phyloP scores from a whole-genome alignment of 2,797 vertebrate species.

The Malacoctenus gilli region DNA sequence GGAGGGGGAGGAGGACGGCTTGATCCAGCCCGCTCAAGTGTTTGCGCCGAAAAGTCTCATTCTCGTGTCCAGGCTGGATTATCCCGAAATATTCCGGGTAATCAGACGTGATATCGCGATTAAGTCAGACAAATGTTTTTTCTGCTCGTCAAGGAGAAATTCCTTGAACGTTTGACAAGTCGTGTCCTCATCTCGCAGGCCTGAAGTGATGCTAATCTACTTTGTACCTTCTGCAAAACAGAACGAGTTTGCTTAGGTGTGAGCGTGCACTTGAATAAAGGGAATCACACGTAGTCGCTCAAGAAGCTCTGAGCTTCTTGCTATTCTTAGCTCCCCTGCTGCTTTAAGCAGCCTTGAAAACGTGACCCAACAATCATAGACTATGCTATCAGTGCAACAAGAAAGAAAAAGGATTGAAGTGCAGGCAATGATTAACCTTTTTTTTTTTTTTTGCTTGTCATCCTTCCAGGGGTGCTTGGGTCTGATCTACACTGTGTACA shows the following conservation, averaged over 20 bases:
- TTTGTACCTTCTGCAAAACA: slow-evolving; percentile 36
- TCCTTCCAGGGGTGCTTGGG: slow-evolving; percentile 93
- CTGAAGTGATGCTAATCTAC: slow-evolving; percentile 33
- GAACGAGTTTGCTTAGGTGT: slow-evolving; percentile 27
- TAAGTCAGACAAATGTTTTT: slow-evolving; percentile 54
- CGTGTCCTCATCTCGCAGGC: slow-evolving; percentile 50
- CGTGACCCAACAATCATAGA: background rate
- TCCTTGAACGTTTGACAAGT: slow-evolving; percentile 34
- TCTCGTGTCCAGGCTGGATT: slow-evolving; percentile 95
- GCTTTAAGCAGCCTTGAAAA: background rate
- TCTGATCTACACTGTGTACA: slow-evolving; percentile 94
- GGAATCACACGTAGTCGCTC: slow-evolving; percentile 18
- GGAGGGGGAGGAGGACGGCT: slow-evolving; percentile 83
- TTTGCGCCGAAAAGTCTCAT: slow-evolving; percentile 99
- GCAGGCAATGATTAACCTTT: too few relatives aligned
- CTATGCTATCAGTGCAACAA: background rate
- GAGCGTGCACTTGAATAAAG: slow-evolving; percentile 20
- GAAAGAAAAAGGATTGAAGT: too few relatives aligned
- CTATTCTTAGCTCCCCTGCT: slow-evolving; percentile 9
- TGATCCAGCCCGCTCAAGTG: slow-evolving; percentile 96
- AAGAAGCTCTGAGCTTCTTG: slow-evolving; percentile 29
- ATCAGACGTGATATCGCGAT: slow-evolving; percentile 55
- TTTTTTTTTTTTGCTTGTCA: slow-evolving; percentile 21
- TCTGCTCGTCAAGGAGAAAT: slow-evolving; percentile 35
- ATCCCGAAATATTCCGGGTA: slow-evolving; percentile 98